Percentiles rank a stretch among this genome's conserved stretches.
These are phyloP conservation scores for Melinaea marsaeus DNA, from an alignment of 2,888 invertebrate genomes.

Conservation along the genomic window DNA sequence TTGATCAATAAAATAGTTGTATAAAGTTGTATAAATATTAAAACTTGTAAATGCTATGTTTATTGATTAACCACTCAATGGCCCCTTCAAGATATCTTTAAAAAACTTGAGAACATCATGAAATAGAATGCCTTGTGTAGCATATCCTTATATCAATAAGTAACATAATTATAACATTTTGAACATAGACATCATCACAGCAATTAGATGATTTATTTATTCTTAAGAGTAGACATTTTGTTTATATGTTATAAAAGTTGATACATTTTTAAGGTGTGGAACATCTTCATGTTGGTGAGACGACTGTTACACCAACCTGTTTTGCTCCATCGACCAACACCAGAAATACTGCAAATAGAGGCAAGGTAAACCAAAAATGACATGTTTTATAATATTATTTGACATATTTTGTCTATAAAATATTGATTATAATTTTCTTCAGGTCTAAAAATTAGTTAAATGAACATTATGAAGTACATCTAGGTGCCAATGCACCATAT, in stretches of 20 bases:
- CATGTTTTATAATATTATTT: not conserved
- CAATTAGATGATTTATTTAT: too few relatives aligned
- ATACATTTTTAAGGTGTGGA: not conserved
- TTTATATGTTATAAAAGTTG: not conserved
- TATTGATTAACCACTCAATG: too few relatives aligned
- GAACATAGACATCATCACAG: too few relatives aligned
- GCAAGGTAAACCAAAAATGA: not conserved
- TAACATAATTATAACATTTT: too few relatives aligned
- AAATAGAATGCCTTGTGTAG: too few relatives aligned
- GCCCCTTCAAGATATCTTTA: too few relatives aligned
- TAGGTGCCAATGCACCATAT: slow-evolving; percentile 70
- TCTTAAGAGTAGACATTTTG: not conserved
- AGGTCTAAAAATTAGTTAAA: slow-evolving; percentile 60
- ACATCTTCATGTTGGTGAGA: not conserved
- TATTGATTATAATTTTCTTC: slow-evolving; percentile 44
- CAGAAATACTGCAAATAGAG: not conserved
- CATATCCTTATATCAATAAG: too few relatives aligned
- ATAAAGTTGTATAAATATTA: too few relatives aligned
- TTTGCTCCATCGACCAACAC: not conserved
- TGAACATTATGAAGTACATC: slow-evolving; percentile 59
- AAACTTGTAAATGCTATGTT: too few relatives aligned
- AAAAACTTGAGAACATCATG: too few relatives aligned
- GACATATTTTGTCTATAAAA: slow-evolving; percentile 22
- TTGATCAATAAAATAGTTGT: too few relatives aligned
- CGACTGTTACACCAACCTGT: not conserved